Percentiles rank a stretch among this genome's conserved stretches.
Evolutionary conservation across 2,888 invertebrate genomes (phyloP).

Genomic region (Nebria salina): DNA sequence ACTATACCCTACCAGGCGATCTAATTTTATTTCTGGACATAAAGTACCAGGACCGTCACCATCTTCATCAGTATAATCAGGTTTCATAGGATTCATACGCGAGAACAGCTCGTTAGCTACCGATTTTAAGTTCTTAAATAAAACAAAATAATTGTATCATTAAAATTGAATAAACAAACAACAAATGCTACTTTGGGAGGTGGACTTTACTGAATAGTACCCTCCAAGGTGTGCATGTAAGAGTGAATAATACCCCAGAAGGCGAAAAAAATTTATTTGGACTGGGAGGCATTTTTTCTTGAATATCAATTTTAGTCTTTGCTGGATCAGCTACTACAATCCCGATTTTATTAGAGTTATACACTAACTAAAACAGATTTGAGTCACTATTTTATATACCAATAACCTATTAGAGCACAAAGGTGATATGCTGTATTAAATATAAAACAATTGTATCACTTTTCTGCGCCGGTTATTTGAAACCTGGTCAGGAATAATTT

Average conservation of each 20-base stretch:
- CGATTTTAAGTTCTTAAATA: background rate
- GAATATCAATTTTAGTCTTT: constrained; percentile 71
- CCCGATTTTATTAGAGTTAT: constrained; percentile 74
- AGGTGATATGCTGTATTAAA: background rate
- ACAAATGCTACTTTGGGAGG: background rate
- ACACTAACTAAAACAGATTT: constrained; percentile 68
- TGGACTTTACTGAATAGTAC: background rate
- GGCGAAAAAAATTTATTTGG: constrained; percentile 31
- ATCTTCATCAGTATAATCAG: constrained; percentile 11
- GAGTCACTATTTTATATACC: background rate
- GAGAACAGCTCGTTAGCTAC: background rate
- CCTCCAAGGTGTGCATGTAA: background rate
- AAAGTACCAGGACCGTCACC: constrained; percentile 55
- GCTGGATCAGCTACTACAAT: constrained; percentile 74
- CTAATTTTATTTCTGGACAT: constrained; percentile 64
- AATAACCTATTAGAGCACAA: background rate
- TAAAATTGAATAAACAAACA: background rate
- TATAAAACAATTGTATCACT: too few species aligned
- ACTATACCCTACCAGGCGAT: constrained; percentile 67
- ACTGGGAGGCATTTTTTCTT: constrained; percentile 56
- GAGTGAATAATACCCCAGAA: constrained; percentile 16
- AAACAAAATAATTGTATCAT: background rate
- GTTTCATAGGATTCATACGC: constrained; percentile 16
- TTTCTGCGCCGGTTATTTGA: background rate
- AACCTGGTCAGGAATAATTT: constrained; percentile 76